Conservation (phyloP, 1,140 invertebrate species). For the Drosophila santomea region DNA sequence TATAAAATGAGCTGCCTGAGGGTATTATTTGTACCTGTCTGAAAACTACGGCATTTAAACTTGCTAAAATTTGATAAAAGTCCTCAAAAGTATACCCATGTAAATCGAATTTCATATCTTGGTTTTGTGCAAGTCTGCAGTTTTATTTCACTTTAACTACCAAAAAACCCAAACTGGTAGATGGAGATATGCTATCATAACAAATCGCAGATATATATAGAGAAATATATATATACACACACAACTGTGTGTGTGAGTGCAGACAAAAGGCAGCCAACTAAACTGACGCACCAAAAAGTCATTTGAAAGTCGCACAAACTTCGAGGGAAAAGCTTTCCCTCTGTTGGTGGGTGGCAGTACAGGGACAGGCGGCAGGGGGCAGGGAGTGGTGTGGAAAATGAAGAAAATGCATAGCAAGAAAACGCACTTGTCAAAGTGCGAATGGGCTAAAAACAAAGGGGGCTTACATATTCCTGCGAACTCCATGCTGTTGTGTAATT, state of each 20-base stretch:
- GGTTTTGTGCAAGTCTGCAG: conserved; percentile 14
- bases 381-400: conserved; percentile 12
- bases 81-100: conserved; percentile 4
- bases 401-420: conserved; percentile 23
- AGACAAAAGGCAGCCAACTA: conserved; percentile 32
- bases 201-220: conserved; percentile 15
- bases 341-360: background rate
- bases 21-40: no score
- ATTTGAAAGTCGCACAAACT: conserved; percentile 55
- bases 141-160: conserved; percentile 8
- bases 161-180: background rate
- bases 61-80: background rate
- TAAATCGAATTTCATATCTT: conserved; percentile 19
- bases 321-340: conserved; percentile 7
- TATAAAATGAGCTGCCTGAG: no score
- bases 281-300: conserved; percentile 52
- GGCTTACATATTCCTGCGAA: conserved; percentile 5
- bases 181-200: conserved; percentile 25
- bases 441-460: background rate
- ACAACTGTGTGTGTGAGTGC: background rate
- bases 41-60: background rate
- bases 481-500: background rate
- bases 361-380: no score
- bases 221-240: background rate
- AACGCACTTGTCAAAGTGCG: conserved; percentile 32